Evolutionary conservation across 2,113 vertebrate genomes (phyloP), one percentile per base, ranked within the genome.

Genomic region (Aldabrachelys gigantea): DNA sequence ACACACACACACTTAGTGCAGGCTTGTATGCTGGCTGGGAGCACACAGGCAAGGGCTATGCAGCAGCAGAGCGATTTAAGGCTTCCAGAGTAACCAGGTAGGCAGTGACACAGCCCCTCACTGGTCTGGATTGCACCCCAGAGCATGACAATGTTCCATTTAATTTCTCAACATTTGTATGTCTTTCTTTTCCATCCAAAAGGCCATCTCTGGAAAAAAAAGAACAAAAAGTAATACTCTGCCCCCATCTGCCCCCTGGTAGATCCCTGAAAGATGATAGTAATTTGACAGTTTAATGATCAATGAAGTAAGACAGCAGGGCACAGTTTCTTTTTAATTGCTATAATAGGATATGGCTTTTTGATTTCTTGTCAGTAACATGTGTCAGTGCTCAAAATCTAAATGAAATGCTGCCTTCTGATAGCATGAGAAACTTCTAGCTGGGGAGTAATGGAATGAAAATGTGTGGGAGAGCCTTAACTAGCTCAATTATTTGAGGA

Each of bases 251-350:
- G 82, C 93, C 41, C 93, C 41, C 6, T 89, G 7, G 12, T 89
- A 91, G 27, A 87, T 5, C 50, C 24, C 35, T 80, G 62, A 80
- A 87, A 90, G 35, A 41, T 72, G 27, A 35, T 78, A 88, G 35
- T 62, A 52, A 92, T 84, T 88, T 52, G 85, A 35, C 44, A 19
- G 59, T 69, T 27, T 93, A 89, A 80, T 90, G 31, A 88, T 50
- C 94, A 13, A 47, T 47, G 25, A 89, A 91, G 85, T 56, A 87
- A 83, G 31, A 47, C 72, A 93, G 35, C 0, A 2, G 78, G 12
- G 21, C 29, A 83, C 2, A 44, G 82, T 82, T 91, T 92, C 2
- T 65, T 95, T 72, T 94, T 84, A 92, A 97, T 91, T 90, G 41
- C 2, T 83, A 27, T 89, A 91, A 92, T 89, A 10, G 31, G 41